Base-by-base conservation (phyloP, 2,888 invertebrate genomes). In the Drosophila rellima region DNA sequence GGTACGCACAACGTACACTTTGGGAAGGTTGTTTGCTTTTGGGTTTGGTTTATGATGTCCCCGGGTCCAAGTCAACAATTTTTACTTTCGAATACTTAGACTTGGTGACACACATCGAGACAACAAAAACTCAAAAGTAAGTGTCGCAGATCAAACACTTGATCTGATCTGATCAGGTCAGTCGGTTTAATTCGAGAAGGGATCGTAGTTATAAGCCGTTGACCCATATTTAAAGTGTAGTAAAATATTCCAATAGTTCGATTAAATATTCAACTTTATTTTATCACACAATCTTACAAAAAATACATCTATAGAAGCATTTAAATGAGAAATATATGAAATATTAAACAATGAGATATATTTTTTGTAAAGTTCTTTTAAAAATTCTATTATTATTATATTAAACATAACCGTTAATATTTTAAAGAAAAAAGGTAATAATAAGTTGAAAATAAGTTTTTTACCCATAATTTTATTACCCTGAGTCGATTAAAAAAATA, bases 11-110 rank as follows among this genome's bases (percentile, higher is more conserved):
- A 55, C 39, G 50, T 3, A 48, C 42, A 26, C 31, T 40, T 40
- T 35, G 37, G 26, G 56, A 33, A 33, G 47, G 39, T 50, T 68
- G 69, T 68, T 79, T 77, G 63, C 48, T 55, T 56, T 67, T 44
- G 45, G 57, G 55, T 48, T 66, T 60, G 65, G 39, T 60, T 69
- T 57, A 54, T 50, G 64, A 71, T 64, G 23, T 47, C 37, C 18
- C 17, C 37, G 18, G 45, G 50, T 45, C 33, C 20, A 50, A 70
- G 77, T 50, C 48, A 48, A 63, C 55, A 60, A 37, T 48, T 50
- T 55, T 37, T 47, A 66, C 80, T 77, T 78, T 78, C 65, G 42
- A 78, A 70, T 61, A 54, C 15, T 47, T 55, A 3, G 47, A 70
- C 47, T 74, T 44, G 65, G 74, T 63, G 77, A 77, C 77, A 80